Percentiles rank a stretch among this genome's conserved stretches.
Conservation (phyloP, 2,797 vertebrate genomes). For the Bryconaethiops microstoma region DNA sequence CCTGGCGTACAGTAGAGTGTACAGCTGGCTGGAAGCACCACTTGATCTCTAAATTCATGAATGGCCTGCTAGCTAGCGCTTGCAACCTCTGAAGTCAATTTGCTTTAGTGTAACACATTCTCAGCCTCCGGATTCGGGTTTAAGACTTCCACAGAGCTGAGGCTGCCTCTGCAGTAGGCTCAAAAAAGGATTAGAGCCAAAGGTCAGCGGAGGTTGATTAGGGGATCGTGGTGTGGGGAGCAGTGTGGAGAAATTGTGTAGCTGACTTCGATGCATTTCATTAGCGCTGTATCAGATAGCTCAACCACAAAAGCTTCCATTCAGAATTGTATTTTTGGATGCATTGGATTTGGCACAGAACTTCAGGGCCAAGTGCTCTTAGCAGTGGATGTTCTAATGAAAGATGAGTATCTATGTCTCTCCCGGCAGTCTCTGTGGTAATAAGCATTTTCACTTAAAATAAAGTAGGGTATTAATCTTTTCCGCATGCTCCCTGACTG, state of each 20-base stretch:
- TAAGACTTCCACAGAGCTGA: background rate
- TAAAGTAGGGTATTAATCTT: conserved; percentile 73
- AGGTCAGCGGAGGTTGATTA: conserved; percentile 41
- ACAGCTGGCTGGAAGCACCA: background rate
- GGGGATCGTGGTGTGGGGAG: conserved; percentile 19
- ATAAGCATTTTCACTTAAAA: conserved; percentile 75
- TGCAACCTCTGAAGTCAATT: background rate
- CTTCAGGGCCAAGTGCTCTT: conserved; percentile 50
- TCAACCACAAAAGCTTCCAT: conserved; percentile 32
- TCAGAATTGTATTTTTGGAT: conserved; percentile 48
- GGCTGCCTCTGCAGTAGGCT: background rate
- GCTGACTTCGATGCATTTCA: conserved; percentile 27
- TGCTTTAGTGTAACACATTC: background rate
- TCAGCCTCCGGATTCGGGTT: background rate
- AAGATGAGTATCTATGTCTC: conserved; percentile 61
- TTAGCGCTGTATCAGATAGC: conserved; percentile 43
- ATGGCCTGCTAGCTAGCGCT: background rate
- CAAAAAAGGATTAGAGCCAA: conserved; percentile 15
- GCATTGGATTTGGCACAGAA: conserved; percentile 38
- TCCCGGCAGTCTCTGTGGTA: conserved; percentile 63
- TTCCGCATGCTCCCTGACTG: conserved; percentile 49
- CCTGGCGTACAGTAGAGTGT: conserved; percentile 5
- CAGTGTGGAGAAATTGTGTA: background rate
- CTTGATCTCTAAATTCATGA: conserved; percentile 22
- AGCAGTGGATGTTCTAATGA: conserved; percentile 65